Base-by-base conservation (phyloP, 2,113 vertebrate genomes). In the Pardalotus punctatus region DNA sequence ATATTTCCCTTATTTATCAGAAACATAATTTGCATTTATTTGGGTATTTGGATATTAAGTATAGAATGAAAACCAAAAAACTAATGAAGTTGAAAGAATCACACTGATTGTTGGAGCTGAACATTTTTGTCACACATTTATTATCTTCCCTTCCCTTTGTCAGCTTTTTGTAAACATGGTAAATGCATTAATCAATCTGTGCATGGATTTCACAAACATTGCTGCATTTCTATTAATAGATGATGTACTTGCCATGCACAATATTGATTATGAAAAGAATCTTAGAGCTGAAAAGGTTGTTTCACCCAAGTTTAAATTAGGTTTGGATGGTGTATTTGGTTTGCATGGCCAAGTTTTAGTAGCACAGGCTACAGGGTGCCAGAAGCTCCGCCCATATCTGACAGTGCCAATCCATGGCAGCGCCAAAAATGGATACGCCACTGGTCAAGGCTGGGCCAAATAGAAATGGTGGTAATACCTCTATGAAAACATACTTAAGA, bases 161-260 rank as follows among this genome's bases (percentile, higher is more conserved):
- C 84, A 78, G 69, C 54, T 88, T 90, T 95, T 88, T 72, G 58
- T 83, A 94, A 96, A 94, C 58, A 71, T 50, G n/a, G 27, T 64
- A 92, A 97, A 81, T 57, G 12, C 69, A 81, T 94, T 97, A 96
- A 96, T 97, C 90, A 97, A 76, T 42, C 56, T 91, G 48, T 73
- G 72, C 85, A 78, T 33, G 23, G 69, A 81, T 83, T 95, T 97
- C 33, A 88, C 80, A 92, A 96, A 86, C 67, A 83, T 70, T 85
- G 43, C n/a, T 90, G 85, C 72, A 94, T 95, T 96, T 93, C 94
- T 95, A 94, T 96, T 96, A 97, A 97, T 94, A 97, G 81, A 74
- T 76, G 19, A 14, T 82, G 53, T 57, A 64, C 43, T 94, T 95
- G 61, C 43, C n/a, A 84, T 90, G 67, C 12, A 90, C 91, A 60